phyloP scores from a whole-genome alignment of 2,113 vertebrate species.

The Mormoops blainvillei region DNA sequence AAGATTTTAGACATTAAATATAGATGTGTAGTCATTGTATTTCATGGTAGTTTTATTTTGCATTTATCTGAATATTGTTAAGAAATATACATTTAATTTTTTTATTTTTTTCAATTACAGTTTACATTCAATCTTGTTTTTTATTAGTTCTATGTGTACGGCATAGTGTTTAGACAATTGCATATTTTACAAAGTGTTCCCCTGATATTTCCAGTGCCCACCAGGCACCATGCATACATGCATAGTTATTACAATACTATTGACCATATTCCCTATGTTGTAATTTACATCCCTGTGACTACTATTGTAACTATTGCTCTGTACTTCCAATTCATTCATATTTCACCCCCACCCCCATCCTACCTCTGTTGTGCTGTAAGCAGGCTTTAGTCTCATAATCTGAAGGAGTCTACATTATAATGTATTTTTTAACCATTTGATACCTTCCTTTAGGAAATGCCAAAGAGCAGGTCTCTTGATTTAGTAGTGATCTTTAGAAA shows the following conservation, averaged over 20 bases:
- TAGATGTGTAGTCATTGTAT: neutral
- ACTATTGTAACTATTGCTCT: neutral
- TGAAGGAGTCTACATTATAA: neutral
- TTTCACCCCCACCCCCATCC: no score
- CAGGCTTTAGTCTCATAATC: neutral
- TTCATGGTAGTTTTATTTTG: neutral
- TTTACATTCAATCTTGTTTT: neutral
- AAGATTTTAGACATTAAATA: neutral
- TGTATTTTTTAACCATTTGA: neutral
- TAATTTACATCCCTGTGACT: neutral
- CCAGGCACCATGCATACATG: neutral
- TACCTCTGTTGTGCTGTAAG: neutral
- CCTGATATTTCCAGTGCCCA: neutral
- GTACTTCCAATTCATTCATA: neutral
- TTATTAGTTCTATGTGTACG: neutral
- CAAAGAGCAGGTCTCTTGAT: neutral
- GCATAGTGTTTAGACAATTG: neutral
- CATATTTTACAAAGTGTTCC: neutral
- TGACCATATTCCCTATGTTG: neutral
- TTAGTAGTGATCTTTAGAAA: neutral
- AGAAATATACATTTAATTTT: neutral
- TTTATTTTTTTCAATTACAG: neutral
- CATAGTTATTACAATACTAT: neutral
- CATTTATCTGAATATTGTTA: neutral
- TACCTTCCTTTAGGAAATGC: neutral